These are phyloP conservation scores for Heliconius eleuchia DNA, from an alignment of 1,140 invertebrate genomes.

Conservation along the genomic window DNA sequence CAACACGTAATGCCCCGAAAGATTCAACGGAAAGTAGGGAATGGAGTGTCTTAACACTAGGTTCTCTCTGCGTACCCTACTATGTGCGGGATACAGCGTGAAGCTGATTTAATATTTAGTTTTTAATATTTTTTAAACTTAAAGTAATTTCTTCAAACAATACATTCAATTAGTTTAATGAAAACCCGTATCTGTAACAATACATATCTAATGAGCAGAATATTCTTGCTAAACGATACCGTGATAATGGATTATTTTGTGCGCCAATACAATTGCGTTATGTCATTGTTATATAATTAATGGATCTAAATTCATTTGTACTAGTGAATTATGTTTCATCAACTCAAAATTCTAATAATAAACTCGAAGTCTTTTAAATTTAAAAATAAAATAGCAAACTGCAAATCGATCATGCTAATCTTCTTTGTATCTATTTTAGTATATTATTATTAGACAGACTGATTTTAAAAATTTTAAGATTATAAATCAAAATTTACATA, in stretches of 20 bases:
- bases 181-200: not conserved
- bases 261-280: not conserved
- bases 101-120: no score
- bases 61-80: no score
- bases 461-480: no score
- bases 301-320: not conserved
- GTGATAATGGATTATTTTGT: not conserved
- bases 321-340: no score
- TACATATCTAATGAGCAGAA: not conserved
- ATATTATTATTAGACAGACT: no score
- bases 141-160: not conserved
- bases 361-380: not conserved
- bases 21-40: no score
- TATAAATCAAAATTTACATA: no score
- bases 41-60: no score
- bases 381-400: not conserved
- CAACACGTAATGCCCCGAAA: no score
- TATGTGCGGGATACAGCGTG: no score
- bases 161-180: not conserved
- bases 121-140: not conserved
- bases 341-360: not conserved
- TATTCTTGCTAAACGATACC: not conserved
- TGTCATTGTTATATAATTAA: not conserved
- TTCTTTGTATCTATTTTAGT: no score
- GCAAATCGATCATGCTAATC: not conserved